Base-by-base conservation (phyloP, 2,888 invertebrate species). In the Drosophila buzzatii region DNA sequence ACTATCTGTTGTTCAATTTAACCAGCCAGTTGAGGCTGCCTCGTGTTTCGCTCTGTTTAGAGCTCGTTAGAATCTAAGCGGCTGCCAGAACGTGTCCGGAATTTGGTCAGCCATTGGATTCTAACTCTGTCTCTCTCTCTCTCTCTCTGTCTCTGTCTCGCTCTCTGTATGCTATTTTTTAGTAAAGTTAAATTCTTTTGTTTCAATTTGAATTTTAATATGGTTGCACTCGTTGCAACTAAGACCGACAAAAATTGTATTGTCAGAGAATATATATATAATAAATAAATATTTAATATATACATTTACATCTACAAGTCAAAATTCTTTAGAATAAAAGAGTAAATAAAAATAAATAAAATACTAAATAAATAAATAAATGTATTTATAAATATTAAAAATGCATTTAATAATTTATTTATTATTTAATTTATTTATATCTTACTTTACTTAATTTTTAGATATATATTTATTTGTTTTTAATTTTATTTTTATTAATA, bases 41-140 rank as follows among this genome's bases (percentile, higher is more conserved):
- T 35, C 23, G 27, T 58, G 41, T 63, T 71, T 62, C 37, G 33
- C 42, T 42, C 20, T 37, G 53, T 63, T 55, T 27, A 16, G 27
- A 59, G 31, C 55, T 55, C 12, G 53, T 55, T 61, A 33, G 12
- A 56, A 60, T 59, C 56, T 27, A 52, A 33, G 59, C 66, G 45
- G 16, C 16, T 31, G 55, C n/a, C 39, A n/a, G 27, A 73, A 81
- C 78, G 89, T 77, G 79, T 61, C 18, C 57, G 27, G 70, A 65
- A 74, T 85, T 66, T 39, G 33, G 37, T 20, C 37, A 66, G 44
- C 44, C 12, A 20, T 23, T 64, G 35, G 39, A 45, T 20, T 49
- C 53, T 1, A 23, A 5, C 14, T 39, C 39, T 39, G 16, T 47
- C 31, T 42, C 47, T 45, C 42, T 42, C 18, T 10, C 18, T 18